Conservation (phyloP, 2,797 vertebrate genomes). For the Caiman crocodilus region DNA sequence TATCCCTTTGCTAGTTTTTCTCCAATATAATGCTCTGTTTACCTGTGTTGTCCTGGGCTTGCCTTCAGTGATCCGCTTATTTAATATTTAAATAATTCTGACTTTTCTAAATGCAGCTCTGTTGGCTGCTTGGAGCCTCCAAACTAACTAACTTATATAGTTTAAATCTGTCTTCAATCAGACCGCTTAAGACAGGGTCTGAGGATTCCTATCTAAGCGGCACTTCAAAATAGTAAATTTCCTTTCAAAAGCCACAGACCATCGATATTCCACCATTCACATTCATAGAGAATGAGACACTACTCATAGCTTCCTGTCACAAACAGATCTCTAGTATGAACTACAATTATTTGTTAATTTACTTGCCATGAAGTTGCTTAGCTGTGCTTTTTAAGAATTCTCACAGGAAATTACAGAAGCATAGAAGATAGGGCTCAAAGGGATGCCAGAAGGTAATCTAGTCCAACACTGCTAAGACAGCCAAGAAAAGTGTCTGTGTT, state of each 20-base stretch:
- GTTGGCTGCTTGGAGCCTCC: conserved; percentile 61
- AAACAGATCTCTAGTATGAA: not conserved
- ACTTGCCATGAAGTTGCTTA: not conserved
- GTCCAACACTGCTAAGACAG: no score
- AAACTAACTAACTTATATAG: not conserved
- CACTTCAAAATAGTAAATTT: conserved; percentile 64
- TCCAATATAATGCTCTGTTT: not conserved
- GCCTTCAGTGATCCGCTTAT: not conserved
- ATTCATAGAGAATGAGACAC: not conserved
- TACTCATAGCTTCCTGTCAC: not conserved
- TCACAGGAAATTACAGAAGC: not conserved
- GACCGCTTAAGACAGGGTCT: conserved; percentile 60
- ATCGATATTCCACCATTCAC: not conserved
- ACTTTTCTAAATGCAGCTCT: not conserved
- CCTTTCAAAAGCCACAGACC: conserved; percentile 12
- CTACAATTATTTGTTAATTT: not conserved
- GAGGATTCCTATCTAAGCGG: conserved; percentile 53
- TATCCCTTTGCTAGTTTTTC: not conserved
- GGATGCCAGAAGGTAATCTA: no score
- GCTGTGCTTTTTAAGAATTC: not conserved
- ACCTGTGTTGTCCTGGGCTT: not conserved
- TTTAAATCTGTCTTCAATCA: conserved; percentile 61
- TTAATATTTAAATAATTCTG: conserved; percentile 41
- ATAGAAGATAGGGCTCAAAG: no score
- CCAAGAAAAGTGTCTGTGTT: no score